These are phyloP conservation scores for Pecten maximus DNA, from an alignment of 2,888 invertebrate genomes.

Conservation along the genomic window DNA sequence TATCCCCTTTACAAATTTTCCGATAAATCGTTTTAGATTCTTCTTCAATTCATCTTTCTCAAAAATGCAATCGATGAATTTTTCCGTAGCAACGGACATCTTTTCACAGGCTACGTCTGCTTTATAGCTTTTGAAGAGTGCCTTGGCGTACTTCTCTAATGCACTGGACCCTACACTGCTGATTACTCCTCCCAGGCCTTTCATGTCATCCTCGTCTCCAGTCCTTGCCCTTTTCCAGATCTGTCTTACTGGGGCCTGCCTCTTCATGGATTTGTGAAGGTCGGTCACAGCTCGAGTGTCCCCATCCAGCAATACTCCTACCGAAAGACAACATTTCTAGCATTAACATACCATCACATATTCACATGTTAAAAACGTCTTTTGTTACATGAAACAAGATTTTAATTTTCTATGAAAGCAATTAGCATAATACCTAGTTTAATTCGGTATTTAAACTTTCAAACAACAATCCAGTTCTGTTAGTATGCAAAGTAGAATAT, in stretches of 20 bases:
- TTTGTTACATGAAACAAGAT: too few relatives aligned
- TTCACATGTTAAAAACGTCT: too few relatives aligned
- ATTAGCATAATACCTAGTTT: too few relatives aligned
- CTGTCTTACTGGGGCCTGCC: conserved; percentile 66
- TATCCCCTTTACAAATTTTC: conserved; percentile 67
- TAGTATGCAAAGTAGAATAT: too few relatives aligned
- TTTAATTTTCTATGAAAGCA: too few relatives aligned
- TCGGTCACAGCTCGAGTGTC: conserved; percentile 66
- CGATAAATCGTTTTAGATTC: conserved; percentile 69
- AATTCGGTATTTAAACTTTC: too few relatives aligned
- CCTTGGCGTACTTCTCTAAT: conserved; percentile 62
- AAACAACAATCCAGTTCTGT: too few relatives aligned
- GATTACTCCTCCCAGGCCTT: conserved; percentile 70
- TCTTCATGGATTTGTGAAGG: conserved; percentile 72
- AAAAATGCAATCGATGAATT: conserved; percentile 64
- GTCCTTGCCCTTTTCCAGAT: conserved; percentile 64
- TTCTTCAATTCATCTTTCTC: conserved; percentile 60
- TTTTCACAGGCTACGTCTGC: conserved; percentile 52
- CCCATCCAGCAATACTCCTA: conserved; percentile 70
- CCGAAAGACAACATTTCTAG: not conserved
- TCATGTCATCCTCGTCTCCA: conserved; percentile 56
- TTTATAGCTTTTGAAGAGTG: conserved; percentile 64
- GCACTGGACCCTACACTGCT: conserved; percentile 61
- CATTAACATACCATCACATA: too few relatives aligned
- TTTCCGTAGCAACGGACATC: conserved; percentile 68